Evolutionary conservation across 2,888 invertebrate genomes (phyloP), one percentile per base, ranked within the genome.

Genomic region (Meteorus colon): DNA sequence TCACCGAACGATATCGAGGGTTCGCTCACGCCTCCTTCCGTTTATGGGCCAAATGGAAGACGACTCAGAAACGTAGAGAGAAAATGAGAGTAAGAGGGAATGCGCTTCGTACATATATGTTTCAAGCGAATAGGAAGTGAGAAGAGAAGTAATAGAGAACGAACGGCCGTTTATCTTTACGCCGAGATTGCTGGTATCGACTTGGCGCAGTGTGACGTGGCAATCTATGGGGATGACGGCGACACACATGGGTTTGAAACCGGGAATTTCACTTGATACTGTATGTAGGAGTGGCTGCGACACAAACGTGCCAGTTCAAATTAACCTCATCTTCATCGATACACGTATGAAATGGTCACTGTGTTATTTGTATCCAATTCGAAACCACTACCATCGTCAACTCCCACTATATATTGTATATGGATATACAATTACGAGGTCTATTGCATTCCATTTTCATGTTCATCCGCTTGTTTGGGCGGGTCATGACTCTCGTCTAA

Each of bases 281-380:
- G 37, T 55, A 8, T 24, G 10, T n/a, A 55, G 55, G 55, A 55
- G 55, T 55, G 55, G 55, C 19, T 2, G 2, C n/a, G 55, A 55
- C 55, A 55, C 19, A 34, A 16, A 71, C 60, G 70, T 76, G 77
- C 78, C 68, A 73, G 75, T 29, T 70, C 73, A 76, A 80, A 80
- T 81, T 80, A 80, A 81, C 79, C 76, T 79, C 77, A 77, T 79
- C 77, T 75, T 72, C 62, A 72, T 79, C 63, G 66, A 75, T 73
- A 73, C 77, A 81, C 79, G 81, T 68, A 63, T 68, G 29, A 51
- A 67, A 73, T 75, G 37, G 55, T 37, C 29, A 76, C 37, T 14
- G 34, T 63, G 19, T 45, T 51, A 48, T 68, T 68, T 68, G 29
- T 48, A 27, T 48, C 37, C 34, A 41, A 62, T 73, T 60, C 63